Evolutionary conservation across 2,888 invertebrate species (phyloP), one percentile per base, ranked within the genome.

Genomic region (Luperina testacea): DNA sequence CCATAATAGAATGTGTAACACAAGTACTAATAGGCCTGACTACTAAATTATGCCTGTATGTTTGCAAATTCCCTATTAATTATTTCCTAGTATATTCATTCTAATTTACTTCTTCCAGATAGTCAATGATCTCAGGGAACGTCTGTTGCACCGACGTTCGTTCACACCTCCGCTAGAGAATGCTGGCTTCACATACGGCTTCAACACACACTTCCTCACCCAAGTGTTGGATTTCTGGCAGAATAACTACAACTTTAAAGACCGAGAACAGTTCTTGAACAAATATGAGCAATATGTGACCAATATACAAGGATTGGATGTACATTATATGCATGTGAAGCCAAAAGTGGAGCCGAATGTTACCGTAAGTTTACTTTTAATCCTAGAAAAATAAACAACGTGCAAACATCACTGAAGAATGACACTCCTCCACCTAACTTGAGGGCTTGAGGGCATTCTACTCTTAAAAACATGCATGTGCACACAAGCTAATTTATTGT

Each of bases 141-240:
- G 98, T 13, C 94, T 98, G 0, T 93, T 97, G 1, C 96, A 96
- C 70, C 92, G 96, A 0, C 93, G 95, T 13, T 92, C 92, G 0
- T 95, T 97, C 7, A 93, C 95, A 0, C 95, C 96, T 20, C 98
- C 98, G 0, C 91, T 98, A 70, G 98, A 98, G 93, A 97, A 97
- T 71, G 94, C 97, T 0, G 97, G 97, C 11, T 99, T 98, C 94
- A 97, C 98, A 80, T 99, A 99, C 90, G 99, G 99, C 4, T 98
- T 99, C 92, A 98, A 98, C 90, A 95, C 98, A 0, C 96, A 97
- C 63, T 97, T 97, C 83, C 93, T 99, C 8, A 95, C 97, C 20
- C 97, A 97, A 85, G 96, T 99, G 13, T 93, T 98, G 0, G 97
- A 98, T 68, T 98, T 98, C 93, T 99, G 99, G 99, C 97, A 97